Evolutionary conservation across 2,888 invertebrate genomes (phyloP).

Genomic region (Standfussiana lucernea): DNA sequence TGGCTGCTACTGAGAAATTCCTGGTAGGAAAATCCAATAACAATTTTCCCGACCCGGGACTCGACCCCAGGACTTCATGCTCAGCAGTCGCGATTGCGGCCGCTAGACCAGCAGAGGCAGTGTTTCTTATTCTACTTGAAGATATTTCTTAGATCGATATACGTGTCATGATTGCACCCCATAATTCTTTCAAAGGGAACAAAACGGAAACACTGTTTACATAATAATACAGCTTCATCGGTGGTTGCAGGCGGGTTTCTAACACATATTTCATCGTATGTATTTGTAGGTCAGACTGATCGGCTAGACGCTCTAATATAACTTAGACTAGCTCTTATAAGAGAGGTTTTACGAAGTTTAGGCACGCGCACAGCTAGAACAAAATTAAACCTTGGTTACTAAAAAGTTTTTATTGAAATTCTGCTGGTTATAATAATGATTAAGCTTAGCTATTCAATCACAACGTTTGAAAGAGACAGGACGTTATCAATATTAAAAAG

Average conservation of each 20-base stretch:
- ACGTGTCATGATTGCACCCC: neutral
- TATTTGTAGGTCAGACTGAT: slow-evolving; percentile 38
- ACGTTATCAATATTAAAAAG: neutral
- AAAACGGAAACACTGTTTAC: neutral
- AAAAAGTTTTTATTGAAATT: neutral
- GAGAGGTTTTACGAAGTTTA: neutral
- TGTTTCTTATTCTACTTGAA: neutral
- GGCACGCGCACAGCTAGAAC: neutral
- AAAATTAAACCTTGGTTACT: neutral
- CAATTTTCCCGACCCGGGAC: too few species aligned
- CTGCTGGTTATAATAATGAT: neutral
- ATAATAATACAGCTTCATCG: neutral
- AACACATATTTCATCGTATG: neutral
- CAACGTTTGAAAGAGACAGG: too few species aligned
- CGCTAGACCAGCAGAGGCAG: too few species aligned
- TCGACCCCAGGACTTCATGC: too few species aligned
- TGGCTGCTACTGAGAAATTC: too few species aligned
- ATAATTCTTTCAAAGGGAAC: neutral
- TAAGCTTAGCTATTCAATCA: neutral
- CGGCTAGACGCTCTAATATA: slow-evolving; percentile 21
- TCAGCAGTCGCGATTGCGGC: too few species aligned
- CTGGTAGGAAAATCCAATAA: too few species aligned
- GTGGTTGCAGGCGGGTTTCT: too few species aligned
- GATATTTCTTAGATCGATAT: neutral
- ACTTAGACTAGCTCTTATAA: neutral